These are phyloP conservation scores for Liasis olivaceus DNA, from an alignment of 2,797 vertebrate genomes.

Conservation along the genomic window DNA sequence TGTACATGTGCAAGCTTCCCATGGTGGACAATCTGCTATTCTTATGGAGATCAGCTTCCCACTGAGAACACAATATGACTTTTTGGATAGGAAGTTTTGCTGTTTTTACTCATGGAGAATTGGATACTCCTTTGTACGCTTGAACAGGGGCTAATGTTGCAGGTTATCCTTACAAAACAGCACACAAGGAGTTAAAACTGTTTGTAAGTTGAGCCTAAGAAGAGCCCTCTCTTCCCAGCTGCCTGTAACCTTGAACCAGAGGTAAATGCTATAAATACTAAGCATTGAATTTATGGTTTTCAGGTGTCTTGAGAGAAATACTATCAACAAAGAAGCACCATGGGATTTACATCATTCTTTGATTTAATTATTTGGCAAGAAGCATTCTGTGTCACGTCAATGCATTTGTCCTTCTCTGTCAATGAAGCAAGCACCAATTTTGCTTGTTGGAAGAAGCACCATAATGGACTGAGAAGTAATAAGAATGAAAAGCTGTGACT, in stretches of 20 bases:
- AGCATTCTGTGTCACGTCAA: constrained; percentile 47
- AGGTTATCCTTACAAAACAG: too few relatives aligned
- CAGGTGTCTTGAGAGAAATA: constrained; percentile 63
- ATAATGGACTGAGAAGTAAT: constrained; percentile 35
- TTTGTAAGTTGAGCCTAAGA: neutral
- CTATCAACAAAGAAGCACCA: constrained; percentile 53
- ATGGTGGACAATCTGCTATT: neutral
- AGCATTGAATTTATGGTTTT: constrained; percentile 57
- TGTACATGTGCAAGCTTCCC: neutral
- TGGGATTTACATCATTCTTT: constrained; percentile 55
- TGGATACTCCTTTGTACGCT: neutral
- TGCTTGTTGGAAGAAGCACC: constrained; percentile 20
- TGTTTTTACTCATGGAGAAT: neutral
- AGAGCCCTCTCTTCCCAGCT: constrained; percentile 13
- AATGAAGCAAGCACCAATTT: constrained; percentile 48
- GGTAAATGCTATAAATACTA: constrained; percentile 52
- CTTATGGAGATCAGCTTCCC: neutral
- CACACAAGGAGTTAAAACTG: constrained; percentile 19
- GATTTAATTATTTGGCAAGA: constrained; percentile 60
- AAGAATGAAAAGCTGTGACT: neutral
- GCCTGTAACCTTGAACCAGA: constrained; percentile 57
- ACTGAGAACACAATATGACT: too few relatives aligned
- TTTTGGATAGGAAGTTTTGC: neutral
- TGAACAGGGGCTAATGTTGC: neutral
- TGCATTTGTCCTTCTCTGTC: constrained; percentile 67